These are phyloP conservation scores for Sebastolobus altivelis DNA, from an alignment of 2,797 vertebrate species.

Conservation along the genomic window DNA sequence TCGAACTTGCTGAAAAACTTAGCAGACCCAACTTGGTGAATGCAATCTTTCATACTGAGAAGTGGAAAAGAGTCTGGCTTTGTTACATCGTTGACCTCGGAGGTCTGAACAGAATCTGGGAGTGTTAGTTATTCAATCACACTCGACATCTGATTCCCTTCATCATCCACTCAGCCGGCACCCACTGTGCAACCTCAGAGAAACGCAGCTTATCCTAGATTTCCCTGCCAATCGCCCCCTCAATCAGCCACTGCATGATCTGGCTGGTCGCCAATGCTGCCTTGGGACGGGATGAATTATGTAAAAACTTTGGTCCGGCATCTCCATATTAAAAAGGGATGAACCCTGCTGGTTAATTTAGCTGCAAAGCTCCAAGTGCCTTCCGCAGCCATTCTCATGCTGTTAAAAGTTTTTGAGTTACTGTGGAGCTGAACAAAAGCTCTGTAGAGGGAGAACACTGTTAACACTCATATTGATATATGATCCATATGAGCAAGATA, in stretches of 20 bases:
- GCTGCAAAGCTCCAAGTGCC: background rate
- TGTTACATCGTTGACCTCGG: background rate
- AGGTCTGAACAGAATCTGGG: background rate
- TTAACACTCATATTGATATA: background rate
- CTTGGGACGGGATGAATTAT: constrained; percentile 31
- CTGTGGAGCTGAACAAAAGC: constrained; percentile 17
- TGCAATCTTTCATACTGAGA: background rate
- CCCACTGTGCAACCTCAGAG: constrained; percentile 22
- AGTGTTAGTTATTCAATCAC: constrained; percentile 11
- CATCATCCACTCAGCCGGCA: constrained; percentile 25
- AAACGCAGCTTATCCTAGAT: constrained; percentile 40
- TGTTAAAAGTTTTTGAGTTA: constrained; percentile 10
- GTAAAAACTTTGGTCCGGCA: constrained; percentile 21
- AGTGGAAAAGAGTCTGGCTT: background rate
- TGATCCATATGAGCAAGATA: background rate
- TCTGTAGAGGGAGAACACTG: background rate
- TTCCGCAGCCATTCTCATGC: background rate
- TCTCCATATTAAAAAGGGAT: constrained; percentile 17
- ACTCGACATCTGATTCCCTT: constrained; percentile 21
- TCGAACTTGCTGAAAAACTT: background rate
- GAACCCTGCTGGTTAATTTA: constrained; percentile 34
- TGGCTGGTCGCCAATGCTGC: constrained; percentile 2
- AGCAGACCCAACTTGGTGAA: background rate
- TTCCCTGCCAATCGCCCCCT: constrained; percentile 19
- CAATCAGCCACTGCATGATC: constrained; percentile 18